Base-by-base conservation (phyloP, 92 coral and sea anemone species). In the Phenganax stokvisi region DNA sequence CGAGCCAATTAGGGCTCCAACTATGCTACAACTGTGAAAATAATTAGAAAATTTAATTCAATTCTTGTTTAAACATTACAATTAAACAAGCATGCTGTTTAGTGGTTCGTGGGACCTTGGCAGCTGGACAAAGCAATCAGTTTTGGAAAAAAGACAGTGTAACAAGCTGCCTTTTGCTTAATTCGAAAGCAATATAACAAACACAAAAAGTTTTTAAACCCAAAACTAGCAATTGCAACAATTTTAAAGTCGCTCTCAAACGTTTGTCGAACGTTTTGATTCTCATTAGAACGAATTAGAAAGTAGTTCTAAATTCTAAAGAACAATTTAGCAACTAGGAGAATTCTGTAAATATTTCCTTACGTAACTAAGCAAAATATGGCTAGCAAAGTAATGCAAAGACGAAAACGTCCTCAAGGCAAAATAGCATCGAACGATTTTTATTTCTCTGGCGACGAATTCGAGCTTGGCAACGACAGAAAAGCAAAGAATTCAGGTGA, bases 361-460 rank as follows among this genome's bases (percentile, higher is more conserved):
- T 5, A 37, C 70, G 70, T 76, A 57, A 12, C 68, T 59, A 59
- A 58, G 81, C 71, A 60, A 27, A 27, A 10, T 2, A 12, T 9
- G 7, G 54, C 10, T n/a, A 17, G 8, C 69, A 31, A 9, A 76
- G 61, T 57, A 76, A 76, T 76, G 81, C 81, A 52, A 76, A 57
- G 54, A 76, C 13, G 70, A 76, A 76, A 64, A 25, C 81, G 81
- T 60, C 60, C 81, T 29, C 56, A 30, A 20, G 81, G 52, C 56
- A 31, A 76, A 76, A 76, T 76, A 58, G 30, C 81, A 60, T 20
- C 69, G 56, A 57, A 29, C 30, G 71, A 58, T 30, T 51, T 28
- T 11, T 76, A 76, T 76, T 58, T 76, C 81, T 76, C 81, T 10
- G 81, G 81, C 69, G 81, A 76, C 81, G 81, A 57, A 51, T 13